A percentile compares a stretch with the other conserved stretches of the same genome.
phyloP scores from a whole-genome alignment of 2,888 invertebrate genomes.

The Pocota personata region DNA sequence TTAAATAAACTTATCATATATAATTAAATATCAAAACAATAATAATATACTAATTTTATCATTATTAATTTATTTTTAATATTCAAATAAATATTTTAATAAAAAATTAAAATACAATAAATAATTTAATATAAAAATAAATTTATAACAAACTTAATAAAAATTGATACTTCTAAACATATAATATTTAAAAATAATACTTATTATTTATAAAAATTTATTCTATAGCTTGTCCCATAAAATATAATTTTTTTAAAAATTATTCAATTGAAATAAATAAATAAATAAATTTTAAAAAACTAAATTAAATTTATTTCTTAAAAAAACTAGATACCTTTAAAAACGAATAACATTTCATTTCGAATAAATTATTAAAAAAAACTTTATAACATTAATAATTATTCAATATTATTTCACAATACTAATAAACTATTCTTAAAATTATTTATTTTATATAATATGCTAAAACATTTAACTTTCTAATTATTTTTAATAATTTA shows the following conservation, averaged over 20 bases:
- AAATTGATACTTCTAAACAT: constrained; percentile 85
- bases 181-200: constrained; percentile 83
- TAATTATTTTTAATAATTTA: constrained; percentile 82
- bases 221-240: constrained; percentile 86
- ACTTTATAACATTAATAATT: constrained; percentile 85
- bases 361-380: constrained; percentile 86
- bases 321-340: constrained; percentile 88
- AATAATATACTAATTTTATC: constrained; percentile 85
- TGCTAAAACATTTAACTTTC: constrained; percentile 83
- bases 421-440: constrained; percentile 85
- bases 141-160: constrained; percentile 83
- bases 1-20: constrained; percentile 83
- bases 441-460: constrained; percentile 84
- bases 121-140: constrained; percentile 83
- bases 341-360: constrained; percentile 87
- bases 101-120: constrained; percentile 82
- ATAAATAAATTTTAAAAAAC: constrained; percentile 77
- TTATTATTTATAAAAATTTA: constrained; percentile 84
- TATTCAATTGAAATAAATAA: constrained; percentile 79
- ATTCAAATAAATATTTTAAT: constrained; percentile 83
- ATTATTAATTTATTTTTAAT: constrained; percentile 83
- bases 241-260: constrained; percentile 83
- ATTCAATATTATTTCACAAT: constrained; percentile 85
- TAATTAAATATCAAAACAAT: constrained; percentile 76
- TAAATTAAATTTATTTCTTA: constrained; percentile 86